Base-by-base conservation (phyloP, 2,797 vertebrate species). In the Sebastes hubbsi region DNA sequence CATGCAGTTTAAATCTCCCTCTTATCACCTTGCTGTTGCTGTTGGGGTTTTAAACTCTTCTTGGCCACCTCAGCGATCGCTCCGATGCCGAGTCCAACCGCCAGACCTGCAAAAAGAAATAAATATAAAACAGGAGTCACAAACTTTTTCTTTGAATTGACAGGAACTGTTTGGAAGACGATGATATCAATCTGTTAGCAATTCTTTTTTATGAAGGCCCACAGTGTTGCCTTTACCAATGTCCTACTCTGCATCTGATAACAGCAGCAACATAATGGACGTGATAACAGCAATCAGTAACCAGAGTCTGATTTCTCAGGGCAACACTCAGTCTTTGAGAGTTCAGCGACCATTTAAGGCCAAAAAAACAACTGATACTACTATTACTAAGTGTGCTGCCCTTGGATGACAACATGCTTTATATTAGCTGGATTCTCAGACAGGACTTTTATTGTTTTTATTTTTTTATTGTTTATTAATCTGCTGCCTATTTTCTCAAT, bases 61-160 rank as follows among this genome's bases (percentile, higher is more conserved):
- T 99, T 99, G 6, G 97, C 97, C n/a, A 98, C 96, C 88, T 98
- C 97, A 5, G 97, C 97, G 70, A 99, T 86, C 0, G 97, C 98
- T 4, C 98, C 98, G 1, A 99, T 92, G 68, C 98, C 97, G 56
- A 99, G 95, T 59, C 98, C 97, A 61, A 99, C 95, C 0, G 97
- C 98, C 85, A 99, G 89, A 58, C 98, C 98, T 99, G 92, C 52
- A 65, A 59, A 52, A 71, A 56, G 3, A 52, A 59, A 61, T 12
- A 5, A n/a, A 61, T 25, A 10, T 8, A 16, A 36, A 34, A 64
- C 1, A 29, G 1, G 4, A 12, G 22, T 36, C 13, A 67, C 3
- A 29, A 22, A 25, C 12, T 18, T 46, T 8, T 42, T 24, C 20
- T 56, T 63, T 27, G 20, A 25, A 25, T 3, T 27, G 14, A 36